A percentile compares a stretch with the other conserved stretches of the same genome.
Evolutionary conservation across 1,140 invertebrate genomes (phyloP).

Genomic region (Alviniconcha marisindica): DNA sequence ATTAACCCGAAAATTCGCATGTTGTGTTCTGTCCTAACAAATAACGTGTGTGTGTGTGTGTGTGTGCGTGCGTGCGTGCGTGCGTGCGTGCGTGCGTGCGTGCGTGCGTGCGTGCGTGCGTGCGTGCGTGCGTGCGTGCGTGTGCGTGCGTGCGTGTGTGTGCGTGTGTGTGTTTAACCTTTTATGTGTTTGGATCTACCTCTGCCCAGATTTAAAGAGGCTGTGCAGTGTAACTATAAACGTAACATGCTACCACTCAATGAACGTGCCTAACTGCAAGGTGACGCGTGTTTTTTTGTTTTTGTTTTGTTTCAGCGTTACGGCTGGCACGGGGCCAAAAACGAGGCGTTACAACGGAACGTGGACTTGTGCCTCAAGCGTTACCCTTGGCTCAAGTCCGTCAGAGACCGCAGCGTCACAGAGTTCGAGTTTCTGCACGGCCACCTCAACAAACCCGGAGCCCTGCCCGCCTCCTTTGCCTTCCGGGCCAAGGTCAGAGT

Average conservation of each 20-base stretch:
- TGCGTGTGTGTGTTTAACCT: background rate
- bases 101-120: background rate
- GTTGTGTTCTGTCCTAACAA: no score
- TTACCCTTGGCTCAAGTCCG: conserved; percentile 63
- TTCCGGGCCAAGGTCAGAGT: conserved; percentile 68
- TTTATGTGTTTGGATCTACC: background rate
- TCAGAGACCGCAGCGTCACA: conserved; percentile 66
- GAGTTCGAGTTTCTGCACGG: conserved; percentile 72
- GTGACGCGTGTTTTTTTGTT: background rate
- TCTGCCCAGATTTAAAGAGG: no score
- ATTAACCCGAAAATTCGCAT: no score
- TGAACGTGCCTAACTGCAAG: no score
- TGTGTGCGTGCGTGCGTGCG: conserved; percentile 18
- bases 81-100: background rate
- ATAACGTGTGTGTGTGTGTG: no score
- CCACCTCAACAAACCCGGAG: conserved; percentile 66
- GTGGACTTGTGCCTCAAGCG: conserved; percentile 62
- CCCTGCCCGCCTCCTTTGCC: conserved; percentile 60
- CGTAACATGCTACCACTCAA: no score
- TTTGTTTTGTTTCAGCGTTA: conserved; percentile 62
- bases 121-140: background rate
- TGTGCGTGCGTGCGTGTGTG: background rate
- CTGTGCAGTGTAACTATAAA: no score
- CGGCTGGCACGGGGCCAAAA: conserved; percentile 69
- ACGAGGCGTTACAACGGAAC: conserved; percentile 64